These are phyloP conservation scores for Lochmaea capreae DNA, from an alignment of 2,888 invertebrate species.

Conservation along the genomic window DNA sequence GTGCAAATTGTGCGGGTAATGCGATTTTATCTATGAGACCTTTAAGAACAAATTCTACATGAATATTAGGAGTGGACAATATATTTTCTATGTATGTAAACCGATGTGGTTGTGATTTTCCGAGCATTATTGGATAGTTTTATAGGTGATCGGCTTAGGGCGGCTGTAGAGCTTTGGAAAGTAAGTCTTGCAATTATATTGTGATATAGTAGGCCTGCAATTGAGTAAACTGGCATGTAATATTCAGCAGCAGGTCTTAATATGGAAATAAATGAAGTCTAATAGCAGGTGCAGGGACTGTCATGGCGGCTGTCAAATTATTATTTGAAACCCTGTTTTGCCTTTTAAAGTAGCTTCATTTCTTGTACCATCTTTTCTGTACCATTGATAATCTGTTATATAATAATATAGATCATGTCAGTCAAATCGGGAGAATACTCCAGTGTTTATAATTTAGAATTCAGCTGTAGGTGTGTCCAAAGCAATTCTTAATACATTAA, in stretches of 20 bases:
- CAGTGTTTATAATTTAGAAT: constrained; percentile 49
- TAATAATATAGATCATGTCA: constrained; percentile 16
- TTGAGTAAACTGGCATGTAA: constrained; percentile 28
- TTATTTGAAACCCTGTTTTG: constrained; percentile 45
- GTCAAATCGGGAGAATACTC: neutral
- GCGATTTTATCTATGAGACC: constrained; percentile 55
- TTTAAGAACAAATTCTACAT: constrained; percentile 58
- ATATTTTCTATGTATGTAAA: constrained; percentile 63
- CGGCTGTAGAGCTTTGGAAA: constrained; percentile 55
- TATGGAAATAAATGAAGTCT: constrained; percentile 44
- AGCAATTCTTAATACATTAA: constrained; percentile 55
- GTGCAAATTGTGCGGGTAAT: constrained; percentile 57
- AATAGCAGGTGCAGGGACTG: constrained; percentile 59
- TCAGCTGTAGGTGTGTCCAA: constrained; percentile 61
- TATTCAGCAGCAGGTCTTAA: constrained; percentile 4
- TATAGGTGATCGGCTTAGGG: constrained; percentile 54
- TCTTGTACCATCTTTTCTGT: neutral
- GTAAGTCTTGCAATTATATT: constrained; percentile 32
- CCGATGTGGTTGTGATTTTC: constrained; percentile 64
- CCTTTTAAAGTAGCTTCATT: constrained; percentile 13
- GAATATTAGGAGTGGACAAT: constrained; percentile 60
- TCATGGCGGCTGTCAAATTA: constrained; percentile 64
- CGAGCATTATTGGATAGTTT: constrained; percentile 61
- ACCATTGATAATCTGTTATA: constrained; percentile 15
- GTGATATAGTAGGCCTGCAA: constrained; percentile 19